Base-by-base conservation (phyloP, 2,797 vertebrate genomes). In the Catostomus latipinnis region DNA sequence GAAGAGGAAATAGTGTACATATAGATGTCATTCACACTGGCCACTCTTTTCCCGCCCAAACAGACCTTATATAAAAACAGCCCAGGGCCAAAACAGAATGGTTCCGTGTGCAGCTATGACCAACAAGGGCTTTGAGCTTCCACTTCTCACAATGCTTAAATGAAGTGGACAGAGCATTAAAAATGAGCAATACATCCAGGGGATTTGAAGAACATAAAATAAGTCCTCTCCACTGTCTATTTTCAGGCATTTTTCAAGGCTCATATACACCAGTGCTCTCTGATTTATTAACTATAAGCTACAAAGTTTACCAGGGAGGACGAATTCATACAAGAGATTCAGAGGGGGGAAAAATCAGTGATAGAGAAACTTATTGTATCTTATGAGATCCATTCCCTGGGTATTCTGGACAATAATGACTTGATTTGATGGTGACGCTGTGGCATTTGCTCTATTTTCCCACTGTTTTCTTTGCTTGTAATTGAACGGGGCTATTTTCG, bases 221-320 rank as follows among this genome's bases (percentile, higher is more conserved):
- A 10, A 80, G 10, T 43, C 53, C 43, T 74, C 49, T 61, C 76
- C 10, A 66, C 52, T 45, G 18, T 72, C 78, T 74, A 79, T 65
- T 74, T 83, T 83, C 73, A 74, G 67, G 85, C 85, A 88, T 85
- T 60, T 82, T 90, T 88, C 87, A 78, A 94, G 95, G 66, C 72
- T 73, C n/a, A 65, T 78, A 78, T 76, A 84, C 58, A 87, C 94
- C 95, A 87, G 94, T 94, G 56, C 96, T 88, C 87, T 87, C 92
- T 0, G 95, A 95, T 81, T 96, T 93, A 83, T 96, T 96, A 91
- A 96, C 94, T 92, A 93, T 96, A 88, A 97, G 96, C 91, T 96
- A 91, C 88, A 96, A 94, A 86, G 96, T 97, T 97, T 94, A 88
- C 87, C 78, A 86, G 86, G 71, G 84, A 88, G 80, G 83, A 86